Evolutionary conservation across 2,797 vertebrate species (phyloP).

Genomic region (Gallinago solitaria): DNA sequence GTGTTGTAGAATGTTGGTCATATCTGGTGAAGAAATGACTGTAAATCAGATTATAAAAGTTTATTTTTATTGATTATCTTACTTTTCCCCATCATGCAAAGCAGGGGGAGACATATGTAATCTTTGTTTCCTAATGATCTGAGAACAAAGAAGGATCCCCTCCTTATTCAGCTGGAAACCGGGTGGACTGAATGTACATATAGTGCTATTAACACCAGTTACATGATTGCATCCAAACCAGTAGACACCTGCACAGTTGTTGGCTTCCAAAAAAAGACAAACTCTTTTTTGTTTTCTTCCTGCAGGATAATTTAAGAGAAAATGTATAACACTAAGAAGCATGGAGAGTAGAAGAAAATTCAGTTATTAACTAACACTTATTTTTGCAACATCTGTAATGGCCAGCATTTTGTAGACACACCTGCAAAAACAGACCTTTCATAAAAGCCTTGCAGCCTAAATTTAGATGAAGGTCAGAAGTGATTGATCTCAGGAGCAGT

Average conservation of each 20-base stretch:
- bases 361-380: neutral
- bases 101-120: neutral
- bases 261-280: neutral
- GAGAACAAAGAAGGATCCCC: neutral
- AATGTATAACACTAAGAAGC: neutral
- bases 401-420: neutral
- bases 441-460: neutral
- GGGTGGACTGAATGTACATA: neutral
- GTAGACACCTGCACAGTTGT: neutral
- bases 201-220: neutral
- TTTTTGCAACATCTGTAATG: neutral
- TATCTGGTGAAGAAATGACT: neutral
- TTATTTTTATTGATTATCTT: neutral
- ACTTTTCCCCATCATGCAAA: neutral
- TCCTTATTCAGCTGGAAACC: neutral
- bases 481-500: neutral
- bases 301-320: neutral
- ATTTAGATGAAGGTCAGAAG: neutral
- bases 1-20: neutral
- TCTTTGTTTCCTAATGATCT: neutral
- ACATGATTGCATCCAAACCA: neutral
- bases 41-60: neutral
- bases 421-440: neutral
- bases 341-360: neutral
- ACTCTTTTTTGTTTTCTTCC: neutral